Evolutionary conservation across 1,140 invertebrate genomes (phyloP), one percentile per base, ranked within the genome.

Genomic region (Drosophila biarmipes): DNA sequence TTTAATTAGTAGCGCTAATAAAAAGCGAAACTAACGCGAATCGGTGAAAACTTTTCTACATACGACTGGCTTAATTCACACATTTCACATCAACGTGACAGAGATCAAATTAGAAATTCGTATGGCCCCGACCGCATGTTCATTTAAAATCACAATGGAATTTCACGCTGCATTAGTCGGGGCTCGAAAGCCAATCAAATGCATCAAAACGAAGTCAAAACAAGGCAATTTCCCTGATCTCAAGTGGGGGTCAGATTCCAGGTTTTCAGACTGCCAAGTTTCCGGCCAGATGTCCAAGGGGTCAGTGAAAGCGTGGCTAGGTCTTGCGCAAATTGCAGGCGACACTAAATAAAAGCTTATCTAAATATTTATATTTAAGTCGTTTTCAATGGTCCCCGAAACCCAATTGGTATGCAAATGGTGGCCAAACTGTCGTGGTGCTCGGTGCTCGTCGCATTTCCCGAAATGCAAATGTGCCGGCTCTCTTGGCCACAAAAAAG

Each of bases 401-500:
- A 49, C 62, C 37, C 38, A 82, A 87, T 82, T 87, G 59, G 78
- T 78, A 86, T 87, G 82, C 82, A 87, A 86, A 86, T 87, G 63
- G 63, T 38, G 29, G 71, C 49, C 57, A 43, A 57, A 64, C 29
- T 45, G 35, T 6, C 45, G 38, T 40, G 40, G 49, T 29, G 29
- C 29, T 6, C 45, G 40, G 49, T 29, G 29, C 29, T 6, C 45
- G 38, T 40, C 40, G 49, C 66, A 69, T 69, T 69, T 69, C 66
- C 66, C 68, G 42, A 54, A 68, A 61, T 46, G 40, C 54, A 66
- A 81, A 63, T 46, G 34, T 12, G 4, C 19, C 24, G 12, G 43
- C 58, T 67, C 48, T 64, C 58, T 48, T 78, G 51, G 42, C 24
- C 37, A 12, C 19, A 34, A 46, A 46, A 46, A 46, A 29, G 21